These are phyloP conservation scores for Stichodactyla helianthus DNA, from an alignment of 64 coral and sea anemone species.

Conservation along the genomic window DNA sequence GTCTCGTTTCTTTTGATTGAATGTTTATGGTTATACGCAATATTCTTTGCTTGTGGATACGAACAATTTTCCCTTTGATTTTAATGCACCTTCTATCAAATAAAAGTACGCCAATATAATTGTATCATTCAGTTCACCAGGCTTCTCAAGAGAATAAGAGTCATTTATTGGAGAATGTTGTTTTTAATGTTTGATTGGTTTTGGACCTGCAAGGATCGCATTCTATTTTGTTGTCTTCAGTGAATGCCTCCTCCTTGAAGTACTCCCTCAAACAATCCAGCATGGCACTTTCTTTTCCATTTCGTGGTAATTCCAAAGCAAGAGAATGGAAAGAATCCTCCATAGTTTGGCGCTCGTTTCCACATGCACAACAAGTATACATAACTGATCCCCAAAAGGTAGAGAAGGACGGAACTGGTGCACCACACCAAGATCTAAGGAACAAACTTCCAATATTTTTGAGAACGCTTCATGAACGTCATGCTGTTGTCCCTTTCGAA, in stretches of 20 bases:
- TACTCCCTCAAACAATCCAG: constrained; percentile 5
- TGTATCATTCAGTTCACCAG: background rate
- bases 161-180: background rate
- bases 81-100: background rate
- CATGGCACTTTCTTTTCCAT: background rate
- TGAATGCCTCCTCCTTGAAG: constrained; percentile 14
- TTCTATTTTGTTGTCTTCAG: background rate
- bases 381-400: constrained; percentile 9
- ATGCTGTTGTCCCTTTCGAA: background rate
- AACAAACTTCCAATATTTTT: constrained; percentile 6
- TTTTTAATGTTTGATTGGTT: background rate
- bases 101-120: constrained; percentile 1
- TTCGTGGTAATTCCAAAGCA: background rate
- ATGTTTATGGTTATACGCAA: too few relatives aligned
- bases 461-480: constrained; percentile 3
- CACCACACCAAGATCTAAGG: background rate
- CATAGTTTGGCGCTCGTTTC: background rate
- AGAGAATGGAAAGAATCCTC: constrained; percentile 11
- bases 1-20: too few relatives aligned
- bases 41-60: too few relatives aligned
- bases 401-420: background rate
- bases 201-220: background rate
- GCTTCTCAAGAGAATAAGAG: background rate
- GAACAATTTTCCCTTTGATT: background rate
- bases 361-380: background rate